phyloP scores from a whole-genome alignment of 2,888 invertebrate species.

The Calliphora vomitoria region DNA sequence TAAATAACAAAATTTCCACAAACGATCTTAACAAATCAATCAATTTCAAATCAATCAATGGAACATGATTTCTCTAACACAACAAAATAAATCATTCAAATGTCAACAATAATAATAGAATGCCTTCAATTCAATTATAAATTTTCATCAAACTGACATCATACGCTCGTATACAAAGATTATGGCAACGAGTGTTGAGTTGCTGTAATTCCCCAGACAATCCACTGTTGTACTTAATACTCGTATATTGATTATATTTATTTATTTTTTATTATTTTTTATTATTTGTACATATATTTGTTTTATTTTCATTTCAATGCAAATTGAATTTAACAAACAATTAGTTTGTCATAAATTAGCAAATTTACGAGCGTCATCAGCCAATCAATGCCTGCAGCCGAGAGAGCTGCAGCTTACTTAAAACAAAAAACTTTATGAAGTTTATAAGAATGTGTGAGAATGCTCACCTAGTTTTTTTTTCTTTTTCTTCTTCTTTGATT shows the following conservation, averaged over 20 bases:
- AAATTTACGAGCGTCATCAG: constrained; percentile 56
- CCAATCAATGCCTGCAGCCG: constrained; percentile 16
- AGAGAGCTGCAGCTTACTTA: not conserved
- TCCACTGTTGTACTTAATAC: not conserved
- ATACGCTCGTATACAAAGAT: too few species aligned
- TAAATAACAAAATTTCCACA: not conserved
- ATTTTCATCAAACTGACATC: not conserved
- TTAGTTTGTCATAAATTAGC: constrained; percentile 70
- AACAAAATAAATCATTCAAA: constrained; percentile 45
- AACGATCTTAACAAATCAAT: constrained; percentile 10
- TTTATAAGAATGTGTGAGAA: constrained; percentile 69
- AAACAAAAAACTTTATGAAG: not conserved
- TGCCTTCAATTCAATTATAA: constrained; percentile 23
- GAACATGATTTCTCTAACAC: constrained; percentile 9
- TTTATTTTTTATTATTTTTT: not conserved
- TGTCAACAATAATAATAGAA: constrained; percentile 32
- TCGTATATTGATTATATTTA: constrained; percentile 6
- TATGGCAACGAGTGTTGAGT: not conserved
- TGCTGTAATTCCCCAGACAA: constrained; percentile 38
- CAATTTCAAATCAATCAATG: not conserved
- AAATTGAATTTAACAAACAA: constrained; percentile 68
- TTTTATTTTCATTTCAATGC: constrained; percentile 21
- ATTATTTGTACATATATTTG: not conserved
- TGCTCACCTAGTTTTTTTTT: constrained; percentile 64
- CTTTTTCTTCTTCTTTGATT: constrained; percentile 2